Evolutionary conservation across 2,888 invertebrate genomes (phyloP), one percentile per base, ranked within the genome.

Genomic region (Tuta absoluta): DNA sequence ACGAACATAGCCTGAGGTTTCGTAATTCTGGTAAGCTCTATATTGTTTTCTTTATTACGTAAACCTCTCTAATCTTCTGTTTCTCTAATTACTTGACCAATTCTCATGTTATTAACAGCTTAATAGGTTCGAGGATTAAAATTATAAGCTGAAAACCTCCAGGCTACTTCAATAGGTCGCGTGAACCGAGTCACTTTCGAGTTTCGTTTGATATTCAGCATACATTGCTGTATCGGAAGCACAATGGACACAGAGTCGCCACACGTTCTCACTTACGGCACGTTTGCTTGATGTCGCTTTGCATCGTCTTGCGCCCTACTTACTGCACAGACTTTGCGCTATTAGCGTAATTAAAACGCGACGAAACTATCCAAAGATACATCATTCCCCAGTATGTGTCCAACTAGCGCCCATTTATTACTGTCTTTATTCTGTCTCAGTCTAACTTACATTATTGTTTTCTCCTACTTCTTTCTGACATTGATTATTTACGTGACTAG

Each of bases 311-410:
- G 81, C 84, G 90, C 82, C 87, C 89, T 85, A 90, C 82, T 90
- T 89, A 76, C 86, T 76, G 73, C 77, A 79, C 83, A 85, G 81
- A 83, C 84, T 78, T 81, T 81, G 77, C 78, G 88, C 91, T 90
- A 89, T 90, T 90, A 90, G 87, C 88, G 83, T 88, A 89, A 91
- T 91, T 90, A 90, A 90, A 90, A 87, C 86, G 79, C 84, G 78
- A 79, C 81, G 74, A 80, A 84, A 83, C 80, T 86, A 81, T 77
- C 82, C 84, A 82, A 85, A 81, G 81, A 87, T 83, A 81, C 78
- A 76, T 82, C 75, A 77, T 78, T 78, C 76, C 75, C 68, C 68
- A 76, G 70, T 75, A 72, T 70, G 69, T 75, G 67, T 73, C 69
- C 70, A 75, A 79, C 73, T 77, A 74, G 72, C 73, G 72, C 66